Evolutionary conservation across 2,888 invertebrate species (phyloP), one percentile per base, ranked within the genome.

Genomic region (Cheilosia soror): DNA sequence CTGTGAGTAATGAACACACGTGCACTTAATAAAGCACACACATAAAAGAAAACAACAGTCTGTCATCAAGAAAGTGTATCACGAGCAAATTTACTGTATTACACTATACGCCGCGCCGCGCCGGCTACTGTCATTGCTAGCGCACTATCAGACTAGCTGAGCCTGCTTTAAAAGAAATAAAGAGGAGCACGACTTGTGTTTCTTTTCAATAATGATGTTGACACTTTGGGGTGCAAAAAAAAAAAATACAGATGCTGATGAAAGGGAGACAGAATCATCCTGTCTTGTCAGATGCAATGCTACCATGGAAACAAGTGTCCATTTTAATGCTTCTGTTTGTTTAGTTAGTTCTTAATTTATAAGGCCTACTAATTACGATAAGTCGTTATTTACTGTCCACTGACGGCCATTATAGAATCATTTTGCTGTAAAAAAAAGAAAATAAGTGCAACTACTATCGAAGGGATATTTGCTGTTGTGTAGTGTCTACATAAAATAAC

Each of bases 121-220:
- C 15, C 51, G 11, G 31, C 31, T 40, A 51, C 53, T 78, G 79
- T 72, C 72, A 72, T 63, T 72, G 55, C 58, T 65, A 72, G 65
- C 69, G 69, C 77, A 77, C 69, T 62, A 62, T 63, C 47, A 55
- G 37, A 37, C 11, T 37, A 4, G 37, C 37, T 11, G 11, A 11
- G 5, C 27, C 20, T 29, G 62, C 47, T 62, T 72, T 29, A 72
- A 51, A 72, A 42, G 7, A 60, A 20, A 42, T 47, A 33, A 44
- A 73, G 44, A 63, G 31, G 44, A 44, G 25, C 27, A 1, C 40
- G 11, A 5, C 40, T 25, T 60, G 57, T 11, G 60, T 53, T 25
- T 44, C 31, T 20, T 51, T 60, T 42, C 27, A 58, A 27, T 60
- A 76, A 51, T 49, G 58, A 68, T 68, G 77, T 53, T 77, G 49